Conservation (phyloP, 2,113 vertebrate genomes). For the Tichodroma muraria region DNA sequence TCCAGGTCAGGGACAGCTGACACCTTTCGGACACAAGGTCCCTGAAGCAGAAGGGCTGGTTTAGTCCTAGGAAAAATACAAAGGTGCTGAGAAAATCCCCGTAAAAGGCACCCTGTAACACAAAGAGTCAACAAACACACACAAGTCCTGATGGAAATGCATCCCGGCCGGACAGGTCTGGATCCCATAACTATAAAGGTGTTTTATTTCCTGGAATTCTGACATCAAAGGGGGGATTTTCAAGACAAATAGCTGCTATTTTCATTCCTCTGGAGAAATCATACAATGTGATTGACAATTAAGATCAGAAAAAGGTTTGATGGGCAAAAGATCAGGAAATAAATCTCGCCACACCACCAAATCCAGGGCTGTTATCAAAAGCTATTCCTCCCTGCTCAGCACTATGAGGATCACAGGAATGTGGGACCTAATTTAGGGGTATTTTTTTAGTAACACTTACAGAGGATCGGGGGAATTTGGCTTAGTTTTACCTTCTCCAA, state of each 20-base stretch:
- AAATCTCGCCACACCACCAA: slow-evolving; percentile 50
- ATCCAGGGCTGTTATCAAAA: slow-evolving; percentile 17
- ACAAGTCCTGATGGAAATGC: background rate
- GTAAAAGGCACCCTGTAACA: background rate
- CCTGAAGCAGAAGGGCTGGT: background rate
- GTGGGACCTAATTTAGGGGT: slow-evolving; percentile 35
- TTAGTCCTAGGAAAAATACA: background rate
- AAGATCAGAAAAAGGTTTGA: slow-evolving; percentile 30
- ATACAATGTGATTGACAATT: slow-evolving; percentile 39
- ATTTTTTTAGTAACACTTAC: slow-evolving; percentile 22
- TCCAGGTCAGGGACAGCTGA: background rate
- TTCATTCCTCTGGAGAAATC: slow-evolving; percentile 62
- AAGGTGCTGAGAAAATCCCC: background rate
- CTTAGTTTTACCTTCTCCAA: background rate
- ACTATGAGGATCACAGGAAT: slow-evolving; percentile 27
- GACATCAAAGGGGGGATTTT: slow-evolving; percentile 69
- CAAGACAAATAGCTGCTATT: slow-evolving; percentile 66
- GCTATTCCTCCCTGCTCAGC: background rate
- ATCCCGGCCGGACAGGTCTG: slow-evolving; percentile 54
- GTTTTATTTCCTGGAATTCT: slow-evolving; percentile 77
- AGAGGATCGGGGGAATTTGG: slow-evolving; percentile 2
- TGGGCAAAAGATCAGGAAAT: slow-evolving; percentile 32
- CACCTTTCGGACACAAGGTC: background rate
- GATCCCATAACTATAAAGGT: slow-evolving; percentile 68
- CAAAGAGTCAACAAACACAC: background rate